phyloP scores from a whole-genome alignment of 2,113 vertebrate species.

The Psettodes erumei region DNA sequence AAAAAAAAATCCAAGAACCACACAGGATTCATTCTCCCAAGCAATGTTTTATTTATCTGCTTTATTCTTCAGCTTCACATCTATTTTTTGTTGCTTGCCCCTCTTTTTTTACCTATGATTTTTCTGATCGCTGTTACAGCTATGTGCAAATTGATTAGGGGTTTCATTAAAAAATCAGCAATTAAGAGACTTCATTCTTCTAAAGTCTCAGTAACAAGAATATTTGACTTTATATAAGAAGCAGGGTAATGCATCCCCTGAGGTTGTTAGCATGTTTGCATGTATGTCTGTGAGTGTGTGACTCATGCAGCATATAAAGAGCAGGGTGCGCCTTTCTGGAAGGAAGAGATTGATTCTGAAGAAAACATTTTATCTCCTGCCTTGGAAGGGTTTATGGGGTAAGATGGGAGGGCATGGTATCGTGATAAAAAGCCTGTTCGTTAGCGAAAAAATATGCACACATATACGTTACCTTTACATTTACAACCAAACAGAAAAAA shows the following conservation, averaged over 20 bases:
- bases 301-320: conserved; percentile 28
- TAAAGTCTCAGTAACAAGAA: conserved; percentile 24
- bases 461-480: not conserved
- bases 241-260: conserved; percentile 1
- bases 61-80: conserved; percentile 1
- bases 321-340: conserved; percentile 41
- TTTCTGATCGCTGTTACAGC: conserved; percentile 41
- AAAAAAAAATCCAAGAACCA: conserved; percentile 11
- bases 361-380: conserved; percentile 35
- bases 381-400: conserved; percentile 27
- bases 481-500: not conserved
- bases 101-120: conserved; percentile 23
- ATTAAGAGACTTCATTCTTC: conserved; percentile 41
- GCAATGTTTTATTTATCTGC: conserved; percentile 20
- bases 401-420: conserved; percentile 2
- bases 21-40: conserved; percentile 20
- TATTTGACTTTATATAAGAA: conserved; percentile 32
- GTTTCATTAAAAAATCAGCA: conserved; percentile 51
- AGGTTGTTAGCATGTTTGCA: conserved; percentile 5
- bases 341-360: conserved; percentile 18
- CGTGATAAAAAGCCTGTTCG: not conserved
- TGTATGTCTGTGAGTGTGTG: conserved; percentile 17
- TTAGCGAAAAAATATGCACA: not conserved
- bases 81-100: conserved; percentile 24
- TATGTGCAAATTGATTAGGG: conserved; percentile 36